Conservation (phyloP, 2,113 vertebrate genomes). For the Nycticorax nycticorax region DNA sequence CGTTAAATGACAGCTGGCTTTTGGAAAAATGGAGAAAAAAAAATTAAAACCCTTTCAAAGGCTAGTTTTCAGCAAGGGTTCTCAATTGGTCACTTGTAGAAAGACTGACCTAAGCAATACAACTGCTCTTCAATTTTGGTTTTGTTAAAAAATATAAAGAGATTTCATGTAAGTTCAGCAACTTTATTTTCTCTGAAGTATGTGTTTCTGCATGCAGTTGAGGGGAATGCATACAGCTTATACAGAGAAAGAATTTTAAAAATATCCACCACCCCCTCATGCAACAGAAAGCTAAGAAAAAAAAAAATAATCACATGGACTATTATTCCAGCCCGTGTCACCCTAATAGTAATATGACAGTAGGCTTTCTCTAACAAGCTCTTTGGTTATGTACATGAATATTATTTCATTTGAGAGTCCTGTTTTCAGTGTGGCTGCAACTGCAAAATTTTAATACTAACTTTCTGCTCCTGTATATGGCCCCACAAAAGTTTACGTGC, state of each 20-base stretch:
- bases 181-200: slow-evolving; percentile 11
- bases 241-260: slow-evolving; percentile 4
- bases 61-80: not conserved
- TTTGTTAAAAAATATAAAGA: slow-evolving; percentile 3
- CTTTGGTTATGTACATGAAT: not conserved
- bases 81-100: not conserved
- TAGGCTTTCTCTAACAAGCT: not conserved
- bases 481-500: not conserved
- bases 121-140: not conserved
- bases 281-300: not conserved
- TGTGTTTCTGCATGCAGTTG: slow-evolving; percentile 3
- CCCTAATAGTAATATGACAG: not conserved
- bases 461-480: not conserved
- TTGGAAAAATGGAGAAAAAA: not conserved
- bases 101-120: slow-evolving; percentile 5
- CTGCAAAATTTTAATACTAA: not conserved
- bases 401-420: not conserved
- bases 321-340: not conserved
- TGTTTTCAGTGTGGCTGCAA: not conserved
- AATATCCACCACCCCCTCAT: not conserved
- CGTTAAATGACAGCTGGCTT: not conserved
- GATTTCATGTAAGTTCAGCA: slow-evolving; percentile 1
- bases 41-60: not conserved
- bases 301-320: not conserved
- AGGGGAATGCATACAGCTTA: not conserved